Base-by-base conservation (phyloP, 37 sponge, comb jelly and placozoan species). In the Eunapius fragilis region DNA sequence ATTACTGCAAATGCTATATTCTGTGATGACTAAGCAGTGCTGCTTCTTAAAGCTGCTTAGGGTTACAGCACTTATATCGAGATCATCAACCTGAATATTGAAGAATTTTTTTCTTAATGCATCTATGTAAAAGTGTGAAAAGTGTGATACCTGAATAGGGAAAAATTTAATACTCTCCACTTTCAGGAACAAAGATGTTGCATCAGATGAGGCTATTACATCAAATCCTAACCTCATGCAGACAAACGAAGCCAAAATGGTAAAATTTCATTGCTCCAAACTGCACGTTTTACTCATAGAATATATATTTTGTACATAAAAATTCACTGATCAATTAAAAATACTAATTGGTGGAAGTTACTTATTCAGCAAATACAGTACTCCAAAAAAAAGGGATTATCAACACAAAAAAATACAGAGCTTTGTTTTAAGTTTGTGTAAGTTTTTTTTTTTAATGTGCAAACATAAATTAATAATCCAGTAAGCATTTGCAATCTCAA, bases 31-130 rank as follows among this genome's bases (percentile, higher is more conserved):
- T 32, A 30, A 67, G 7, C 67, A 28, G 34, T 80, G 80, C n/a
- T n/a, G n/a, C 26, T 24, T 73, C 3, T 25, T 68, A 75, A 91
- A 94, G 31, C 30, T 32, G 2, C 83, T 78, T 27, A 91, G 58
- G 9, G 82, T 28, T 41, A 80, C 37, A 11, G 77, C 30, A 3
- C 80, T 83, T 28, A 80, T 68, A 38, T 80, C 84, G 5, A 94
- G 82, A 67, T 94, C 95, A 31, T 88, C 86, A 67, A 80, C 76
- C 95, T 94, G 71, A 34, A 26, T 13, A 35, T 32, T 33, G 33
- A 7, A 32, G 19, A 49, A 41, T 6, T 41, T 6, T 6, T 6
- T 41, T 6, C 6, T 6, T 9, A 9, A 9, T 9, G 3, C 14
- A 87, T 19, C 9, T 74, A 74, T 74, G 22, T 32, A 69, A 79